Percentiles rank a stretch among this genome's conserved stretches.
Conservation (phyloP, 1,140 invertebrate species). For the Ylistrum balloti region DNA sequence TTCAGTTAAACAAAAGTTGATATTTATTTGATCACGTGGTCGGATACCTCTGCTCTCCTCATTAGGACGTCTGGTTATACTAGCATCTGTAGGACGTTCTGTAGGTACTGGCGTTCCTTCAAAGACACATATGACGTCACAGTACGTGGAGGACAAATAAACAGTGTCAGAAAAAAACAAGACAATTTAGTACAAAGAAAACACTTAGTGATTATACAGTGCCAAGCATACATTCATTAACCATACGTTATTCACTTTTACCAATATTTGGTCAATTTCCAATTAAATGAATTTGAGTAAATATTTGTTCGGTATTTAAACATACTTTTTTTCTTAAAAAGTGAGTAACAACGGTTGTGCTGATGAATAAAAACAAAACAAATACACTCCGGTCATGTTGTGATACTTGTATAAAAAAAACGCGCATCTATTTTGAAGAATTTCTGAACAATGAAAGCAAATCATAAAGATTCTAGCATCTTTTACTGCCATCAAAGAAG, state of each 20-base stretch:
- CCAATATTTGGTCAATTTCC: not conserved
- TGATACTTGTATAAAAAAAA: too few relatives aligned
- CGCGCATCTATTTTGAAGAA: too few relatives aligned
- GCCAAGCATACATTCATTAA: not conserved
- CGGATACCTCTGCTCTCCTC: not conserved
- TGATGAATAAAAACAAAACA: too few relatives aligned
- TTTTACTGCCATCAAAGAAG: too few relatives aligned
- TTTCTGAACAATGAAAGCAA: too few relatives aligned
- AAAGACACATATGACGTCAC: slow-evolving; percentile 38
- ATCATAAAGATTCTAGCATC: too few relatives aligned
- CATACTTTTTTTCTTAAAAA: too few relatives aligned
- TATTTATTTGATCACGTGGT: not conserved
- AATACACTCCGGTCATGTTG: too few relatives aligned
- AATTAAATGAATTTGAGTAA: too few relatives aligned
- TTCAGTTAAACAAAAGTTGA: not conserved
- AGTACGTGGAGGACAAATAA: not conserved
- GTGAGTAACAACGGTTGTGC: too few relatives aligned
- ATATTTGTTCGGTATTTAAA: too few relatives aligned
- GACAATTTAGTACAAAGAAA: not conserved
- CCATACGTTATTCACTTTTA: not conserved
- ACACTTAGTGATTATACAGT: not conserved
- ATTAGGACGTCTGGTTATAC: not conserved
- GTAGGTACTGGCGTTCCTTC: not conserved
- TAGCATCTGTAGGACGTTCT: not conserved
- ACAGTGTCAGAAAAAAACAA: not conserved